Evolutionary conservation across 2,797 vertebrate species (phyloP), one percentile per base, ranked within the genome.

Genomic region (Gouania willdenowi): DNA sequence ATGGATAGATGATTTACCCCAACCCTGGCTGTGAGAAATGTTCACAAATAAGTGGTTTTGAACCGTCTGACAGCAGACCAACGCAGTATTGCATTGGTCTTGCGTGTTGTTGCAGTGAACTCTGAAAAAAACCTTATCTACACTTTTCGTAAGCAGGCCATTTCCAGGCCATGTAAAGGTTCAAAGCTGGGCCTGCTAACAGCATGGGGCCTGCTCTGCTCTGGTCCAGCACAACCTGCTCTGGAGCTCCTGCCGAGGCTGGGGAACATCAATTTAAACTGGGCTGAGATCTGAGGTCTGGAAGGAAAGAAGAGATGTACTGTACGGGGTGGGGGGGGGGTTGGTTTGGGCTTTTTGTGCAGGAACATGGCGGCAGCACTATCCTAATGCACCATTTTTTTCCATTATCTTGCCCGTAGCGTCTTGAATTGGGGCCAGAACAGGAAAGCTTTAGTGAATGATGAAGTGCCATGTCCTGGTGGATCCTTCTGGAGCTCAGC

Each of bases 101-200:
- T 26, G 11, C 34, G 8, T 44, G 28, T 15, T 54, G 32, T 56
- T 55, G 55, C 49, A 22, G 33, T 38, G 44, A 60, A 27, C 26
- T 41, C 23, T 9, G 20, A 53, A 43, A n/a, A 39, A 6, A 50
- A 38, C 65, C 29, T 58, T 43, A 26, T 24, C 54, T 20, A 26
- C 17, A 2, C 28, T 44, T 65, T 49, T 53, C n/a, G 41, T 45
- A 39, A 41, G 33, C 8, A 8, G 13, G 26, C 35, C 39, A 35
- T 34, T 61, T 55, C 42, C 64, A 63, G 31, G 30, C 23, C 15
- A 41, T 72, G 57, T 53, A 32, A 48, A 53, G 69, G 77, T 76
- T 84, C 66, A 80, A 75, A 79, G 68, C 58, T 1, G 11, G 27
- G 44, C 51, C 54, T 64, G 18, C 3, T 2, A 61, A 38, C 75